Conservation (phyloP, 1,140 invertebrate genomes). For the Drosophila mayri region DNA sequence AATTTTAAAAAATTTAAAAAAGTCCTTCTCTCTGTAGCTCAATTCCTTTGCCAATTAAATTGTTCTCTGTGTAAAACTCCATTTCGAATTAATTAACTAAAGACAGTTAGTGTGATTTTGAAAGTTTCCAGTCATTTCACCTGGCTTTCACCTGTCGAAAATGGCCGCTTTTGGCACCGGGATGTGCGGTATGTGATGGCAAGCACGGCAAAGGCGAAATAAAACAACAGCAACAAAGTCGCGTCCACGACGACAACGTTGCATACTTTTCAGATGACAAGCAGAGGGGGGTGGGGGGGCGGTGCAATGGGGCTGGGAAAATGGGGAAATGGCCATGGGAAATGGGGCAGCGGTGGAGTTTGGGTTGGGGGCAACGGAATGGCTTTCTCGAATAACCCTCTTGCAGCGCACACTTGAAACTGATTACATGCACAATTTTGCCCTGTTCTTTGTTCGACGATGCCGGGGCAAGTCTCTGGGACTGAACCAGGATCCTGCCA, state of each 20-base stretch:
- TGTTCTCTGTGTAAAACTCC: not conserved
- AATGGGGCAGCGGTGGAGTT: not conserved
- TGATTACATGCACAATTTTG: slow-evolving; percentile 83
- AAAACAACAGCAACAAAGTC: slow-evolving; percentile 76
- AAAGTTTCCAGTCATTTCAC: slow-evolving; percentile 5
- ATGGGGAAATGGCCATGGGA: slow-evolving; percentile 5
- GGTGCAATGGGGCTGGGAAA: not conserved
- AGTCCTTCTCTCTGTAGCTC: not conserved
- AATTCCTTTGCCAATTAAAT: not conserved
- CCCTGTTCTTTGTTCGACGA: slow-evolving; percentile 73
- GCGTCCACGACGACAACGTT: slow-evolving; percentile 70
- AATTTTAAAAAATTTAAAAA: too few species aligned
- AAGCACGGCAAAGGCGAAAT: slow-evolving; percentile 71
- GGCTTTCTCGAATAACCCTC: slow-evolving; percentile 70
- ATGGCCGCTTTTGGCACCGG: slow-evolving; percentile 12
- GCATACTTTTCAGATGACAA: slow-evolving; percentile 80
- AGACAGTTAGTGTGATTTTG: slow-evolving; percentile 1
- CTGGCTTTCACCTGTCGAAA: slow-evolving; percentile 32
- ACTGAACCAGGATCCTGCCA: slow-evolving; percentile 29
- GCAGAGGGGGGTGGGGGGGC: slow-evolving; percentile 13
- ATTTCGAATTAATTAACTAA: slow-evolving; percentile 8
- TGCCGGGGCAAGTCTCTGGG: slow-evolving; percentile 47
- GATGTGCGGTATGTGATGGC: slow-evolving; percentile 35
- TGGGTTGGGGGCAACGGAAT: slow-evolving; percentile 55
- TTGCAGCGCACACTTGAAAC: slow-evolving; percentile 69